Percentiles rank a stretch among this genome's conserved stretches.
phyloP scores from a whole-genome alignment of 2,797 vertebrate species.

The Luscinia luscinia region DNA sequence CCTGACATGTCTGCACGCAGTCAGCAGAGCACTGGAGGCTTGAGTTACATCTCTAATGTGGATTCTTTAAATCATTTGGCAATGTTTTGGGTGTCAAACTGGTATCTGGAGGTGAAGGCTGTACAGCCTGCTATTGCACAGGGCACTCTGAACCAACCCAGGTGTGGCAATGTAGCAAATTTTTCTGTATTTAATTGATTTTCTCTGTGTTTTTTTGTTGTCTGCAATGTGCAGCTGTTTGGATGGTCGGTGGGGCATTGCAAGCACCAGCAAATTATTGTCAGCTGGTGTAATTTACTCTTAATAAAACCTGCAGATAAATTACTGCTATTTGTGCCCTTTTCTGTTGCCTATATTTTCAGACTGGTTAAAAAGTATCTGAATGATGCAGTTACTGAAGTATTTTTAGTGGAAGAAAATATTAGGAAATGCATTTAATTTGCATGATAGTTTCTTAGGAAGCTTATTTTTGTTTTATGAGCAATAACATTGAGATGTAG shows the following conservation, averaged over 20 bases:
- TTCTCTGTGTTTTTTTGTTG: neutral
- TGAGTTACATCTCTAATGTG: neutral
- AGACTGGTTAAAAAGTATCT: neutral
- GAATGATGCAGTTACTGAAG: neutral
- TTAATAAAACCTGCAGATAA: constrained; percentile 4
- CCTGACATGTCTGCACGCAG: neutral
- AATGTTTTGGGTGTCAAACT: neutral
- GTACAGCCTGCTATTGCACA: neutral
- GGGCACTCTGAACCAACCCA: neutral
- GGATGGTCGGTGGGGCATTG: rapidly evolving
- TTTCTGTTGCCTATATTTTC: constrained; percentile 15
- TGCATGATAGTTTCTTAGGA: neutral
- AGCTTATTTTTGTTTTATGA: constrained; percentile 27
- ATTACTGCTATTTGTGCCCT: neutral
- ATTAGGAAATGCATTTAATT: constrained; percentile 26
- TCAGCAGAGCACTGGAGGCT: neutral
- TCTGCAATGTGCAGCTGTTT: neutral
- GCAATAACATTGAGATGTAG: neutral
- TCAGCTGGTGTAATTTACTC: constrained; percentile 1
- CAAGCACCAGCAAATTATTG: neutral
- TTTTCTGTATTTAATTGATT: neutral
- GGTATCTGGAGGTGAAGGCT: neutral
- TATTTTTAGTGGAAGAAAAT: constrained; percentile 38
- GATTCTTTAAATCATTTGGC: neutral
- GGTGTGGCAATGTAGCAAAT: neutral